phyloP scores from a whole-genome alignment of 1,140 invertebrate species.

The Macrocentrus cingulum region DNA sequence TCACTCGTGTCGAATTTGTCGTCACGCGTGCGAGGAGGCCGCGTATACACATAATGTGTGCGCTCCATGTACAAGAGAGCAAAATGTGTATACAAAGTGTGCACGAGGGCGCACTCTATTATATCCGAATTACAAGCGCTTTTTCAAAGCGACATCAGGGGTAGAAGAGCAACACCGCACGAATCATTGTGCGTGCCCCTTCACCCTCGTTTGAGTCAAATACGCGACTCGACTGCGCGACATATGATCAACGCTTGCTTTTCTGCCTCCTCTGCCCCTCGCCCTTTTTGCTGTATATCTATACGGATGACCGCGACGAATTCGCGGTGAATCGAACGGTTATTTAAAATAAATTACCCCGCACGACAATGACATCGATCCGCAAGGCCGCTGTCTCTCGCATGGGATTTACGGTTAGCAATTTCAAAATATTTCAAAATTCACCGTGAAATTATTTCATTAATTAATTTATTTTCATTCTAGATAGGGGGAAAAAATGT shows the following conservation, averaged over 20 bases:
- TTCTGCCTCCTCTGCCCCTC: constrained; percentile 14
- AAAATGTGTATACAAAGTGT: constrained; percentile 4
- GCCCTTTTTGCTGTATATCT: neutral
- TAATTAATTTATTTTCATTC: no score
- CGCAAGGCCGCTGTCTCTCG: neutral
- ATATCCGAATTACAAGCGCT: constrained; percentile 46
- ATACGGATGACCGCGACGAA: constrained; percentile 31
- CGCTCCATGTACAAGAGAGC: constrained; percentile 22
- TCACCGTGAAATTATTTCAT: no score
- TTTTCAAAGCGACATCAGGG: constrained; percentile 29
- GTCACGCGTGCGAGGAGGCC: constrained; percentile 35
- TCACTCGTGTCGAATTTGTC: constrained; percentile 46
- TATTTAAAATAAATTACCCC: constrained; percentile 37
- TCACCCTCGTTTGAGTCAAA: constrained; percentile 20
- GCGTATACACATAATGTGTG: neutral
- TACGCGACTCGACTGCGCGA: constrained; percentile 15
- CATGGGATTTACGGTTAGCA: no score
- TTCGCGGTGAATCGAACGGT: constrained; percentile 28
- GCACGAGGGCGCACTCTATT: constrained; percentile 40
- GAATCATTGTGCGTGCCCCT: constrained; percentile 2
- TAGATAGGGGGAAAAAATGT: no score
- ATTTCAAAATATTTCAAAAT: no score
- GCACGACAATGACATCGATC: constrained; percentile 24
- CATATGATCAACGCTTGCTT: constrained; percentile 16
- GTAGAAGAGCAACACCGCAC: neutral